These are phyloP conservation scores for Australoheros facetus DNA, from an alignment of 2,797 vertebrate species.

Conservation along the genomic window DNA sequence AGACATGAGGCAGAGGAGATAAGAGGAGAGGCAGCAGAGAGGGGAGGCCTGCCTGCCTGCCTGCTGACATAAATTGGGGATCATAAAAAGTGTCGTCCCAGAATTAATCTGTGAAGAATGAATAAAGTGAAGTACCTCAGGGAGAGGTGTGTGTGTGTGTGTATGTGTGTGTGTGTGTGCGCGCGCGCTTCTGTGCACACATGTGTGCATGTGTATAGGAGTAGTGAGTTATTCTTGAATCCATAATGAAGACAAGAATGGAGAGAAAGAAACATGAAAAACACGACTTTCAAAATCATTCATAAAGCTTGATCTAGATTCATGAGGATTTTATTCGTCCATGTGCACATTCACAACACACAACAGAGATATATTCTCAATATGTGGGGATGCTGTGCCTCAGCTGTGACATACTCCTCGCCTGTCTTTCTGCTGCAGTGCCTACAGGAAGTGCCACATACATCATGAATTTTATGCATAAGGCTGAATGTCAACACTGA, in stretches of 20 bases:
- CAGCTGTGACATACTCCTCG: conserved; percentile 57
- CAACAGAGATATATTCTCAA: not conserved
- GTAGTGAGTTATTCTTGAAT: conserved; percentile 36
- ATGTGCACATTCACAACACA: not conserved
- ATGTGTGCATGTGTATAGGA: not conserved
- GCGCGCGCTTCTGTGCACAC: not conserved
- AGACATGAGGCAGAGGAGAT: conserved; percentile 66
- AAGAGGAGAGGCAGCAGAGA: conserved; percentile 50
- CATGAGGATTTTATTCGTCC: not conserved
- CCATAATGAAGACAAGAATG: conserved; percentile 51
- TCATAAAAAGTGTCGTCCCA: conserved; percentile 70
- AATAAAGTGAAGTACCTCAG: conserved; percentile 65
- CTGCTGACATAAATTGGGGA: conserved; percentile 74
- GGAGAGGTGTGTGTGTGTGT: conserved; percentile 17
- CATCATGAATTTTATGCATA: conserved; percentile 77
- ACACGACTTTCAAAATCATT: conserved; percentile 51
- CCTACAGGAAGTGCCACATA: conserved; percentile 74
- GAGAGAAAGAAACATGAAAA: conserved; percentile 37
- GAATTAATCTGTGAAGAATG: conserved; percentile 73
- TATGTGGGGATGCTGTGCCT: conserved; percentile 31
- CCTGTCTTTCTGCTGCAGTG: conserved; percentile 35
- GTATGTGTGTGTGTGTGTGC: not conserved
- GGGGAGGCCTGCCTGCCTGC: conserved; percentile 51
- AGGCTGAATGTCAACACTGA: conserved; percentile 78
- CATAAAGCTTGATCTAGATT: conserved; percentile 47